phyloP scores from a whole-genome alignment of 1,140 invertebrate species.

The Tyrophagus putrescentiae region DNA sequence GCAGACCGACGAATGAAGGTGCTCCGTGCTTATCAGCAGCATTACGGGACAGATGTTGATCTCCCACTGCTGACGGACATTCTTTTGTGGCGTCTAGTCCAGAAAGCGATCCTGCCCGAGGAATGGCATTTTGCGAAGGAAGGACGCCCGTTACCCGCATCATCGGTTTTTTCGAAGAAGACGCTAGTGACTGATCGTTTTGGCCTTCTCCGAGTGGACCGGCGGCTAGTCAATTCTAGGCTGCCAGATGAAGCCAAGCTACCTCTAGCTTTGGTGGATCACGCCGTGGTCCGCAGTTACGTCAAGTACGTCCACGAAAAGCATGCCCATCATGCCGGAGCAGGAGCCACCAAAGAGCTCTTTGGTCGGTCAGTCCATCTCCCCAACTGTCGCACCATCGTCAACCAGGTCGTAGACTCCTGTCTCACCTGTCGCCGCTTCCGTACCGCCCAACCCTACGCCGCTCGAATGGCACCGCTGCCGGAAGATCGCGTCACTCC shows the following conservation, averaged over 20 bases:
- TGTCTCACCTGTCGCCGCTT: not conserved
- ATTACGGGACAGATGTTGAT: too few species aligned
- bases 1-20: too few species aligned
- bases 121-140: too few species aligned
- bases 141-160: too few species aligned
- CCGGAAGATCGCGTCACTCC: not conserved
- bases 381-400: not conserved
- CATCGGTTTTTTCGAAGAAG: too few species aligned
- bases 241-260: not conserved
- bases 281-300: not conserved
- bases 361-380: not conserved
- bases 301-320: not conserved
- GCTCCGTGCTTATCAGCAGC: too few species aligned
- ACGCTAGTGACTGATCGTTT: too few species aligned
- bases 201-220: not conserved
- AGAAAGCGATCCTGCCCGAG: too few species aligned
- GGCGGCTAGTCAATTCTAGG: not conserved
- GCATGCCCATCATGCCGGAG: not conserved
- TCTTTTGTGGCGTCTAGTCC: too few species aligned
- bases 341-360: not conserved
- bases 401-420: not conserved
- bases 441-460: not conserved
- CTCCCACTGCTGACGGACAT: too few species aligned
- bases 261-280: not conserved
- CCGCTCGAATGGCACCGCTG: not conserved